Percentiles rank a stretch among this genome's conserved stretches.
Conservation (phyloP, 92 coral and sea anemone genomes). For the Ricordea florida region DNA sequence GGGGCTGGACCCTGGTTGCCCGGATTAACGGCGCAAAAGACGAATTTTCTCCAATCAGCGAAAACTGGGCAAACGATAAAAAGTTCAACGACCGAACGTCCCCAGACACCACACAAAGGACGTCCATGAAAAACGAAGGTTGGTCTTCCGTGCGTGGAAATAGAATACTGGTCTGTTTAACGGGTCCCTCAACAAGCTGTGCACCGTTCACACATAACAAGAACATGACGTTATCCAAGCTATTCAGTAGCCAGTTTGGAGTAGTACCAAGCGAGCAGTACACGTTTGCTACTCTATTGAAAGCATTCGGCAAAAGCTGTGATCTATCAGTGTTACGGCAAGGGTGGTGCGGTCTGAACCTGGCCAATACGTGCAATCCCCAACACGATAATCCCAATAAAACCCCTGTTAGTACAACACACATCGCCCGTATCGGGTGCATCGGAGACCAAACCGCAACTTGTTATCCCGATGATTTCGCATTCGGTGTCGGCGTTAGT, state of each 20-base stretch:
- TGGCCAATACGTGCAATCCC: slow-evolving; percentile 83
- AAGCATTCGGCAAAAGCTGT: slow-evolving; percentile 86
- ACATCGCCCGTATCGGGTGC: slow-evolving; percentile 84
- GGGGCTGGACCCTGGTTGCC: slow-evolving; percentile 92
- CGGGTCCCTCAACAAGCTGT: slow-evolving; percentile 79
- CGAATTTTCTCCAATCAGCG: slow-evolving; percentile 92
- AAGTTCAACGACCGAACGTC: slow-evolving; percentile 74
- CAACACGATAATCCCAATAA: slow-evolving; percentile 70
- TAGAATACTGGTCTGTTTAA: slow-evolving; percentile 69
- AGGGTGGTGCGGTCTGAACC: slow-evolving; percentile 90
- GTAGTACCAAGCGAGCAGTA: slow-evolving; percentile 84
- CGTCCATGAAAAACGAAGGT: slow-evolving; percentile 92
- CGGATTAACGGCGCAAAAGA: slow-evolving; percentile 74
- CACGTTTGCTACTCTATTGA: slow-evolving; percentile 81
- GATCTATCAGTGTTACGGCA: slow-evolving; percentile 84
- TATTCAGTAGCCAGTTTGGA: slow-evolving; percentile 81
- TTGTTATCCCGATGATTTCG: slow-evolving; percentile 88
- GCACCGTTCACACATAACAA: slow-evolving; percentile 84
- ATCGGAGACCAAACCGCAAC: slow-evolving; percentile 89
- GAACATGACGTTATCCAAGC: slow-evolving; percentile 56
- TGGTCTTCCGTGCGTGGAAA: slow-evolving; percentile 66
- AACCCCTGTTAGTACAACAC: slow-evolving; percentile 75
- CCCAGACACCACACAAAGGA: slow-evolving; percentile 65
- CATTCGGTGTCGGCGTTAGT: slow-evolving; percentile 92
- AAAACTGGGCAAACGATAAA: slow-evolving; percentile 81